Conservation (phyloP, 1,140 invertebrate species). For the Formica exsecta region DNA sequence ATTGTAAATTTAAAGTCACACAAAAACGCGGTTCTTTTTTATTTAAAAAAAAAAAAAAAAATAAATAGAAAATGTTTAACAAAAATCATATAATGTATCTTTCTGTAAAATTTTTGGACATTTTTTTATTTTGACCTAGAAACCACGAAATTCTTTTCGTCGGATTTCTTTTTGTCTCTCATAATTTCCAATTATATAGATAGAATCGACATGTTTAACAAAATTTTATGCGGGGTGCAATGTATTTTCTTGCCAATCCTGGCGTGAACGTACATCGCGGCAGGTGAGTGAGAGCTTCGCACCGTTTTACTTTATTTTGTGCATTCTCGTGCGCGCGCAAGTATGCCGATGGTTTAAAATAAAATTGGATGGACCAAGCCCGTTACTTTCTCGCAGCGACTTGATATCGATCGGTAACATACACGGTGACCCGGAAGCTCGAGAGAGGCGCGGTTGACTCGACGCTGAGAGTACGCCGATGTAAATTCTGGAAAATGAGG, state of each 20-base stretch:
- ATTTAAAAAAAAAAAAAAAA: too few relatives aligned
- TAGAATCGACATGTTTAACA: conserved; percentile 3
- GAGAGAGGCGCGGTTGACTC: too few relatives aligned
- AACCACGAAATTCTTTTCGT: neutral
- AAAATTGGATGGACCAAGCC: conserved; percentile 75
- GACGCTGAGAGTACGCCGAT: neutral
- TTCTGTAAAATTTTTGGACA: too few relatives aligned
- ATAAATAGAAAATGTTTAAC: too few relatives aligned
- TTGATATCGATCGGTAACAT: conserved; percentile 56
- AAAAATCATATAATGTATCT: too few relatives aligned
- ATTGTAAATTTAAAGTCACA: too few relatives aligned
- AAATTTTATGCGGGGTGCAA: conserved; percentile 1
- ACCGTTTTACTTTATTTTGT: conserved; percentile 74
- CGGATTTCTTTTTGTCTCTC: neutral
- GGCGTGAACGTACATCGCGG: conserved; percentile 4
- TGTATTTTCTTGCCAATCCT: neutral
- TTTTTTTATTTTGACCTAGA: neutral
- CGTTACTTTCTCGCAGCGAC: conserved; percentile 76
- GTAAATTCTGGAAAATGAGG: conserved; percentile 37
- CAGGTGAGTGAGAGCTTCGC: conserved; percentile 68
- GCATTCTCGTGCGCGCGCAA: conserved; percentile 53
- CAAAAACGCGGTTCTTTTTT: too few relatives aligned
- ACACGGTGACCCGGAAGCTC: conserved; percentile 60
- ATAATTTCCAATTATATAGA: neutral
- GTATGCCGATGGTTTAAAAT: conserved; percentile 67